phyloP scores from a whole-genome alignment of 1,140 invertebrate species.

The Cyrtorhinus lividipennis region DNA sequence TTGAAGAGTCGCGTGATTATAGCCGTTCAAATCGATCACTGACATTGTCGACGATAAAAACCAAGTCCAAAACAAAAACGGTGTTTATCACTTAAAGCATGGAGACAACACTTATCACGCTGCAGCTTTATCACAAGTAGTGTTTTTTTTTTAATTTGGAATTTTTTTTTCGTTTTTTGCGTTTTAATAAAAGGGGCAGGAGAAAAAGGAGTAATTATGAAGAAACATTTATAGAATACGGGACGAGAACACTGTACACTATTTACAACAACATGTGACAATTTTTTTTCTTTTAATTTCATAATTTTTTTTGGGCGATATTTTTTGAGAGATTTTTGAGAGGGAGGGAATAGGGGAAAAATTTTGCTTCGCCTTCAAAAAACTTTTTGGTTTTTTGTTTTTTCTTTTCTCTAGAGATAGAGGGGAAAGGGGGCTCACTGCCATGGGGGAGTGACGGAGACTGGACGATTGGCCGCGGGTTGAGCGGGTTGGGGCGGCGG shows the following conservation, averaged over 20 bases:
- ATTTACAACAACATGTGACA: not conserved
- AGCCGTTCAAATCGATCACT: not conserved
- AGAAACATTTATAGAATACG: too few species aligned
- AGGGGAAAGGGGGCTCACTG: not conserved
- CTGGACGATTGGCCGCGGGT: not conserved
- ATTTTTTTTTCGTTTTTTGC: not conserved
- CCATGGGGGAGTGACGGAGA: conserved; percentile 15
- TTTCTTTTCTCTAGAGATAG: not conserved
- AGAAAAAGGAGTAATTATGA: too few species aligned
- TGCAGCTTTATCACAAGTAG: conserved; percentile 14
- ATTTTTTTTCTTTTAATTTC: too few species aligned
- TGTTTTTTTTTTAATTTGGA: not conserved
- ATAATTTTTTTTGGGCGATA: not conserved
- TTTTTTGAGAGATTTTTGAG: too few species aligned
- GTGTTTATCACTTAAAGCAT: not conserved
- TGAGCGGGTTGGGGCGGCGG: conserved; percentile 18
- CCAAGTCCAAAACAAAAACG: not conserved
- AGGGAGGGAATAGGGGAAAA: too few species aligned
- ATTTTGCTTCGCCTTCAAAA: not conserved
- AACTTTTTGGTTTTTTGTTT: not conserved
- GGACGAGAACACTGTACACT: conserved; percentile 1
- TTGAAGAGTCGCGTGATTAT: not conserved
- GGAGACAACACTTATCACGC: conserved; percentile 14
- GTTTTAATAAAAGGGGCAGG: too few species aligned
- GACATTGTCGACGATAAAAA: too few species aligned